These are phyloP conservation scores for Ictalurus furcatus DNA, from an alignment of 2,113 vertebrate species.

Conservation along the genomic window DNA sequence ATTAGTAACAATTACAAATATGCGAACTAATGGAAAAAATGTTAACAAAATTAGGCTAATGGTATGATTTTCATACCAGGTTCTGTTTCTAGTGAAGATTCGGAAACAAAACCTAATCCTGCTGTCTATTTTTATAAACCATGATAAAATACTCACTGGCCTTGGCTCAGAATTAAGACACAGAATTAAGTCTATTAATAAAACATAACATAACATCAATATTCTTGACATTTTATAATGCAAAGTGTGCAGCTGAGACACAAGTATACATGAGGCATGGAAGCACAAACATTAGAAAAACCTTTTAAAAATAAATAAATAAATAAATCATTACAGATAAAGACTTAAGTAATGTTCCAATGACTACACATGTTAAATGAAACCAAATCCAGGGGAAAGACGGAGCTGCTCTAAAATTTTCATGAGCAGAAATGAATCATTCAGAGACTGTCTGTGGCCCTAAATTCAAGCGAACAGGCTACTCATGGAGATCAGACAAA, in stretches of 20 bases:
- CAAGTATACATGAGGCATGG: background rate
- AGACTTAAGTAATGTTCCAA: background rate
- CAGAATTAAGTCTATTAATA: background rate
- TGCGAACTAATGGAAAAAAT: background rate
- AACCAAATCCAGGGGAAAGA: slow-evolving; percentile 12
- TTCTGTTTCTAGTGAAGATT: background rate
- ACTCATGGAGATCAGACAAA: background rate
- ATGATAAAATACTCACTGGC: background rate
- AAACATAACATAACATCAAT: background rate
- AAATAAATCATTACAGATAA: background rate
- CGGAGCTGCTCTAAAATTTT: slow-evolving; percentile 14
- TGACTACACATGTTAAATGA: background rate
- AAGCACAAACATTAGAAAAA: background rate
- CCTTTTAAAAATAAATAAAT: background rate
- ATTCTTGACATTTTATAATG: background rate
- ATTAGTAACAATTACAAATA: background rate
- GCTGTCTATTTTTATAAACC: background rate
- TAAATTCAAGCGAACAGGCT: background rate
- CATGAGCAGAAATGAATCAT: slow-evolving; percentile 36
- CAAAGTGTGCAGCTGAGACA: background rate
- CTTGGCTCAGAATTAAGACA: background rate
- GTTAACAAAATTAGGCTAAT: background rate
- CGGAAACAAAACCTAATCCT: background rate
- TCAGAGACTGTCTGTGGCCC: slow-evolving; percentile 11
- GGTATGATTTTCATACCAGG: background rate